phyloP scores from a whole-genome alignment of 2,113 vertebrate genomes.

The Strix aluco region DNA sequence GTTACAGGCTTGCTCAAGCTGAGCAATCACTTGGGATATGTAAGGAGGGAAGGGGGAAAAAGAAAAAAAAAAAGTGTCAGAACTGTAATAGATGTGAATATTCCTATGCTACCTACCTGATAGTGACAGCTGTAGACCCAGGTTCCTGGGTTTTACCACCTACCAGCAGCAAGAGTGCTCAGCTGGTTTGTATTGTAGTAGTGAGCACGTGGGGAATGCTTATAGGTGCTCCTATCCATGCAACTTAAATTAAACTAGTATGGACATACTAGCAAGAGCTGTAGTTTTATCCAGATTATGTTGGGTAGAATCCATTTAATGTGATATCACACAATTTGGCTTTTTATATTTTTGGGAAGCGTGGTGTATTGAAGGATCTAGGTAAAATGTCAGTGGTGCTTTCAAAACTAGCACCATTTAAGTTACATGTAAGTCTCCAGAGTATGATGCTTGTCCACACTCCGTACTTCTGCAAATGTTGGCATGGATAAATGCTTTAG shows the following conservation, averaged over 20 bases:
- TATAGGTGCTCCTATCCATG: background rate
- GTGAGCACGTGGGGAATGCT: background rate
- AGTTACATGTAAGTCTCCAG: background rate
- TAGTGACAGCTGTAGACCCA: background rate
- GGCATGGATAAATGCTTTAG: background rate
- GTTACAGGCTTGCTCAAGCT: background rate
- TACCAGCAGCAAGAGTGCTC: background rate
- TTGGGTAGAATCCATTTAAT: background rate
- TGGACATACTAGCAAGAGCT: background rate
- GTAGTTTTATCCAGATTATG: background rate
- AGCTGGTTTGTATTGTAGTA: background rate
- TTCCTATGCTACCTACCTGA: background rate
- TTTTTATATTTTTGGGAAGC: background rate
- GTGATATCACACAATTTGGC: background rate
- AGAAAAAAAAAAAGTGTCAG: background rate
- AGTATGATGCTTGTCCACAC: background rate
- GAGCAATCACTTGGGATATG: background rate
- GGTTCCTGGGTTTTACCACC: background rate
- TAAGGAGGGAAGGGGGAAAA: background rate
- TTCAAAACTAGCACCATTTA: background rate
- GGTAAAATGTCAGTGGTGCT: background rate
- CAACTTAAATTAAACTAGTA: rapidly evolving
- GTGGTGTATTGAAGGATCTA: background rate
- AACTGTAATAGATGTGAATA: background rate
- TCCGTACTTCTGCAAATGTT: background rate